Evolutionary conservation across 2,888 invertebrate species (phyloP), one percentile per base, ranked within the genome.

Genomic region (Lycia hirtaria): DNA sequence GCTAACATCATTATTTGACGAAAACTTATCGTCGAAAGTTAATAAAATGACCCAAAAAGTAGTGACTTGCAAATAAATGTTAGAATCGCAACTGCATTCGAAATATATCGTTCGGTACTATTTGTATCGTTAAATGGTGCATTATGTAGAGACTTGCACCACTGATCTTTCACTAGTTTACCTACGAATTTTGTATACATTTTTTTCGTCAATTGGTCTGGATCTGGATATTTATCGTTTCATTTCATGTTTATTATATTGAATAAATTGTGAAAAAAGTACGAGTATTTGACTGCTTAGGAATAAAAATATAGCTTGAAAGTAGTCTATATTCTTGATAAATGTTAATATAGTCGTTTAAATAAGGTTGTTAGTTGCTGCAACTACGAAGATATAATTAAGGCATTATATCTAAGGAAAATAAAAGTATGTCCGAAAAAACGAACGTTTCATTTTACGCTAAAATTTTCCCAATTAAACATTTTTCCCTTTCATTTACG

Each of bases 291-390:
- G 15, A 26, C 26, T 17, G 17, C 22, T n/a, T n/a, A n/a, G n/a
- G n/a, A n/a, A 14, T 37, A 10, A 37, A 40, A 40, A 24, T 40
- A 7, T 35, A 17, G 35, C 15, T 22, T 12, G 12, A 1, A 19
- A 6, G 10, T 2, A 24, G 24, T 41, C 26, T 4, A 20, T 15
- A 15, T 41, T 41, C 7, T 38, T 38, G 20, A n/a, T 20, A 26
- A 15, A 12, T 41, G 15, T 10, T 26, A 15, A 22, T 26, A 26
- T 17, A n/a, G 10, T 10, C 15, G 15, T 41, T 15, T 41, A 40
- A 38, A 26, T 22, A 24, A 41, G 43, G 17, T 19, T 26, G 17
- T 33, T 51, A 22, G 51, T 51, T 41, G 33, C 7, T 43, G 14
- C 41, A 43, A 33, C 24, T 33, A 35, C 33, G n/a, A n/a, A n/a